Conservation (phyloP, 1,140 invertebrate genomes). For the Onthophagus taurus region DNA sequence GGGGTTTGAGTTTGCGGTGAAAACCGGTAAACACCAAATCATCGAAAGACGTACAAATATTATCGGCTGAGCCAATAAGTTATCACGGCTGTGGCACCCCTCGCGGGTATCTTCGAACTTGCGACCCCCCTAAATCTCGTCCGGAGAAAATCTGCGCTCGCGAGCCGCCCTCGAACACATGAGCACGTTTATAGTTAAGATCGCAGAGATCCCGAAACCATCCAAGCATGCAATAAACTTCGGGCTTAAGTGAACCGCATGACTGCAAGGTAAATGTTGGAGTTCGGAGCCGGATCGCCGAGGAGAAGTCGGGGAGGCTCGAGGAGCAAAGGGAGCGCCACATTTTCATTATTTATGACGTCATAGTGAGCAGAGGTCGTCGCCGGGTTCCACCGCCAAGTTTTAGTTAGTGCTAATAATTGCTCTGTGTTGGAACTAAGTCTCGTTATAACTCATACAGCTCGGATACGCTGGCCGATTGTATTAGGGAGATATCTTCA, state of each 20-base stretch:
- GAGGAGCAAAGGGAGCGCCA: conserved; percentile 12
- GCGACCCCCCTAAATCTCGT: conserved; percentile 31
- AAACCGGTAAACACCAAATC: conserved; percentile 20
- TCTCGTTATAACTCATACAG: conserved; percentile 24
- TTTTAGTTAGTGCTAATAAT: conserved; percentile 37
- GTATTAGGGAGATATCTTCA: conserved; percentile 24
- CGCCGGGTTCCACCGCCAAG: conserved; percentile 33
- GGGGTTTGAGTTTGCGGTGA: not conserved
- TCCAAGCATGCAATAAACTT: conserved; percentile 34
- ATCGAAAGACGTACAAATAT: conserved; percentile 24
- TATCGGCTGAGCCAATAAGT: conserved; percentile 25
- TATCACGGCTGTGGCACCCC: conserved; percentile 19
- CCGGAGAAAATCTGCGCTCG: conserved; percentile 29
- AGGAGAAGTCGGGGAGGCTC: conserved; percentile 6
- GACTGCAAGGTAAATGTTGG: conserved; percentile 33
- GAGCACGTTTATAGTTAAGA: conserved; percentile 32
- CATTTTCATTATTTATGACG: conserved; percentile 39
- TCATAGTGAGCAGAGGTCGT: conserved; percentile 33
- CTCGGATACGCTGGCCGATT: conserved; percentile 19
- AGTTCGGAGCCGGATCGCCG: conserved; percentile 13
- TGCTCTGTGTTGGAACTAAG: conserved; percentile 29
- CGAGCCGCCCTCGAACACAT: conserved; percentile 28
- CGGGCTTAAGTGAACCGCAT: conserved; percentile 34
- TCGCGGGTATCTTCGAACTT: conserved; percentile 23
- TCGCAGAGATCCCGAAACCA: conserved; percentile 32